Percentiles rank a stretch among this genome's conserved stretches.
Conservation (phyloP, 2,797 vertebrate genomes). For the Oryzias dopingdopingensis region DNA sequence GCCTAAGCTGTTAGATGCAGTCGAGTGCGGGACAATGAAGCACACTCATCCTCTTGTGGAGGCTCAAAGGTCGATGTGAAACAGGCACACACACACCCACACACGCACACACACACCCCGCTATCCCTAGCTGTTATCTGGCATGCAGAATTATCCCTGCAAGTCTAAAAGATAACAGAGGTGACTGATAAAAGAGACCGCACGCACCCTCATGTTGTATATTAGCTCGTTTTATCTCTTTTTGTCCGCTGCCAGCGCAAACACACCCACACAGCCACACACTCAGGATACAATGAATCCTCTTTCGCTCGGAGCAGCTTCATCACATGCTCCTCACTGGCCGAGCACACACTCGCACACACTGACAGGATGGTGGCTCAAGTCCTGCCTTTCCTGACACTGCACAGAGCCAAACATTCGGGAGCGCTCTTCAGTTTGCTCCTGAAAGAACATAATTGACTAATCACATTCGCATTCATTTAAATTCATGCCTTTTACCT, state of each 20-base stretch:
- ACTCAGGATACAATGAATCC: constrained; percentile 20
- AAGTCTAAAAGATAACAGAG: constrained; percentile 54
- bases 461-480: constrained; percentile 66
- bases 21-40: constrained; percentile 51
- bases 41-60: constrained; percentile 41
- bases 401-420: constrained; percentile 30
- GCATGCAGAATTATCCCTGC: constrained; percentile 48
- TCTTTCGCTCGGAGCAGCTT: constrained; percentile 32
- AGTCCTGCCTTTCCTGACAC: background rate
- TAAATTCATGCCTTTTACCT: constrained; percentile 47
- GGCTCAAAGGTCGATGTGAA: constrained; percentile 17
- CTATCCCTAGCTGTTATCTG: constrained; percentile 49
- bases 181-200: constrained; percentile 39
- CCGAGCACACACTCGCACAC: constrained; percentile 13
- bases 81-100: background rate
- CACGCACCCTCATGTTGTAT: constrained; percentile 2
- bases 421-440: constrained; percentile 40
- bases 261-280: constrained; percentile 8
- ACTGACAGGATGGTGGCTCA: constrained; percentile 17
- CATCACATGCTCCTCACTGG: constrained; percentile 25
- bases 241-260: constrained; percentile 21
- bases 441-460: constrained; percentile 67
- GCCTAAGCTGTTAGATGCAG: constrained; percentile 17
- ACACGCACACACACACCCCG: constrained; percentile 6
- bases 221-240: constrained; percentile 36